phyloP scores from a whole-genome alignment of 2,888 invertebrate species.

The Hanleya hanleyi region DNA sequence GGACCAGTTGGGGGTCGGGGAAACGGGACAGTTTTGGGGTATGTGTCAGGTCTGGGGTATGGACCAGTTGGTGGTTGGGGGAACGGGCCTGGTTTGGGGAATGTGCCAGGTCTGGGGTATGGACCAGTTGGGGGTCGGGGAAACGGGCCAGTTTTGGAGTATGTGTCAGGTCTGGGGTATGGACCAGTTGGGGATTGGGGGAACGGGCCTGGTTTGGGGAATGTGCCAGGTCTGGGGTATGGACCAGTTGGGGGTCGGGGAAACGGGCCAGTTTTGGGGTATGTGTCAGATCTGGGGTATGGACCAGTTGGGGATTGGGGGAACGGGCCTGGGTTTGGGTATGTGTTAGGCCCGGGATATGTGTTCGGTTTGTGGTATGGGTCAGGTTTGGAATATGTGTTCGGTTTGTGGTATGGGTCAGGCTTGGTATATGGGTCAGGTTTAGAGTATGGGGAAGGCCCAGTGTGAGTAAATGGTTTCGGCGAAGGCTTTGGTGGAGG shows the following conservation, averaged over 20 bases:
- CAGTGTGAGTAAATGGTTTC: too few relatives aligned
- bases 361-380: too few relatives aligned
- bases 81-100: neutral
- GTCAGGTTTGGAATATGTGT: too few relatives aligned
- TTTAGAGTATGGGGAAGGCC: too few relatives aligned
- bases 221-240: neutral
- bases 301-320: neutral
- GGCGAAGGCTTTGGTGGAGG: too few relatives aligned
- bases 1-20: neutral
- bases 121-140: neutral
- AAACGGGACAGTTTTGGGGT: neutral
- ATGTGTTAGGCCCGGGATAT: neutral
- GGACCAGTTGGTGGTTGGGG: neutral
- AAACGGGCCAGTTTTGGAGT: too few relatives aligned
- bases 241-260: too few relatives aligned
- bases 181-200: neutral
- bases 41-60: neutral
- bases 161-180: neutral
- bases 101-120: neutral
- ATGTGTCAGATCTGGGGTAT: too few relatives aligned
- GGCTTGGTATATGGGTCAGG: too few relatives aligned
- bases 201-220: neutral
- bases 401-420: too few relatives aligned
- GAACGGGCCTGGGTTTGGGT: neutral
- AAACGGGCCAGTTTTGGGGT: neutral